Base-by-base conservation (phyloP, 2,888 invertebrate species). In the Rotaria magnacalcarata region DNA sequence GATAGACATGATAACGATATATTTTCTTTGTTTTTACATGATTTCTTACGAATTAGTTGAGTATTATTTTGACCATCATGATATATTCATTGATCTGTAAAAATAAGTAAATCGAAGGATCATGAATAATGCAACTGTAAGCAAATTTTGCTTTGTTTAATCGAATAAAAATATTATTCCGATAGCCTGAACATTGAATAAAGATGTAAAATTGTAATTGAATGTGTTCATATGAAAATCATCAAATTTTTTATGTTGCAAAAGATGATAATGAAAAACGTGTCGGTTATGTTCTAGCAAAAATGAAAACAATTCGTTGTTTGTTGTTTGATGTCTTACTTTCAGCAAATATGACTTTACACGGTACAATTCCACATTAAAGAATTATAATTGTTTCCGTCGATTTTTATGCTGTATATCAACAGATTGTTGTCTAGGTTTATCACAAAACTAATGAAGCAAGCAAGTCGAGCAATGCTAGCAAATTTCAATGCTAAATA, bases 161-260 rank as follows among this genome's bases (percentile, higher is more conserved):
- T 54, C 10, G 19, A 54, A 54, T 54, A 7, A 54, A 54, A 54
- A 54, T 54, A 54, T 54, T 54, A 21, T 14, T 74, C 19, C 11
- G 21, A 8, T 85, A 86, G 86, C 86, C 97, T 0, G 96, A 97
- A 90, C 99, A 99, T 91, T 92, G 99, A 87, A 96, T 99, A 94
- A 98, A 98, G 91, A 99, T 99, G 95, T 99, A 99, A 92, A 98
- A 99, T 91, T 99, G 99, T 92, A 99, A 99, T 92, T 92, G 99
- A 91, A 93, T 99, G 86, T 99, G 99, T 90, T 92, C 99, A 90
- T 99, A 99, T 0, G 99, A 99, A 92, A 99, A 99, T 92, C 99
- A 99, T 91, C 99, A 99, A 91, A 98, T 99, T 97, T 92, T 92
- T 0, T 99, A 97, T 92, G 98, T 99, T 8, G 99, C 98, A 47